A percentile compares a stretch with the other conserved stretches of the same genome.
Conservation (phyloP, 2,113 vertebrate genomes). For the Felis chaus region DNA sequence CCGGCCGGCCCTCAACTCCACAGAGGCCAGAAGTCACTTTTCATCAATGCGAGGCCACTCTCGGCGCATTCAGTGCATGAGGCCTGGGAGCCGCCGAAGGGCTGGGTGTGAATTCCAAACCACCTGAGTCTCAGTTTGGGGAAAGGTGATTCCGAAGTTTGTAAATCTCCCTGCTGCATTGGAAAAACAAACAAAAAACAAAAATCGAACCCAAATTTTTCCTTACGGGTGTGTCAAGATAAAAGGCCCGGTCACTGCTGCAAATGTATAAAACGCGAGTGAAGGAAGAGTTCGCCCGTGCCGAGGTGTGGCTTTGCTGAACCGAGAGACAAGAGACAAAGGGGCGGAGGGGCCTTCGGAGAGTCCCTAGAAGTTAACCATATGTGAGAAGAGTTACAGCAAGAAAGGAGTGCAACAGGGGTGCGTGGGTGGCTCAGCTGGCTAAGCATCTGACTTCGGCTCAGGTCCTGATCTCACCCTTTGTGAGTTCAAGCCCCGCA, state of each 20-base stretch:
- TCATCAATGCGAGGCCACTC: background rate
- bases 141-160: background rate
- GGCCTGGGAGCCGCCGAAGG: accelerated
- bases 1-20: background rate
- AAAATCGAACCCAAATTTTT: background rate
- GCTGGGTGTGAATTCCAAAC: background rate
- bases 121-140: background rate
- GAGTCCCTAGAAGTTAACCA: background rate
- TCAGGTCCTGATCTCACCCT: no score
- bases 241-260: background rate
- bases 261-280: background rate
- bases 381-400: background rate
- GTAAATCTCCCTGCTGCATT: background rate
- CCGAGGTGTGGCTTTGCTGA: no score
- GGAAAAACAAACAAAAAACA: background rate
- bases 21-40: background rate
- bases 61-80: accelerated
- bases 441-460: no score
- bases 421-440: no score
- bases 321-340: background rate
- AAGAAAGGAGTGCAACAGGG: background rate
- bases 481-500: no score
- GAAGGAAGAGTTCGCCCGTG: background rate
- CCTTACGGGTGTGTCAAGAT: background rate
- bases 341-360: background rate